A percentile compares a stretch with the other conserved stretches of the same genome.
phyloP scores from a whole-genome alignment of 2,113 vertebrate species.

The Podarcis muralis region DNA sequence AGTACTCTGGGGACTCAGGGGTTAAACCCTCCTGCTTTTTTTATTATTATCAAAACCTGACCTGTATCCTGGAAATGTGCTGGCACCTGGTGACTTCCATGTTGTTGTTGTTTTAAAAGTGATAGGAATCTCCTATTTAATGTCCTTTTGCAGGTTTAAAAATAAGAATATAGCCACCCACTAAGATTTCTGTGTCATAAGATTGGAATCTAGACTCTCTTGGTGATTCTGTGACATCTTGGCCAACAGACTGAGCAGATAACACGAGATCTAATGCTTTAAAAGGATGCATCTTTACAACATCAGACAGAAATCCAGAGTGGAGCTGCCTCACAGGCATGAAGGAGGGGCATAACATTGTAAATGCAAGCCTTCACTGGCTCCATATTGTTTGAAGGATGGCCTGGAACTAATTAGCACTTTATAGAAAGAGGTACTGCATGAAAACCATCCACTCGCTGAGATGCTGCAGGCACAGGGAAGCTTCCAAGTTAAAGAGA shows the following conservation, averaged over 20 bases:
- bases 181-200: background rate
- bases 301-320: background rate
- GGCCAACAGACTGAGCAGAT: background rate
- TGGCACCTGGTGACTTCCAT: background rate
- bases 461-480: background rate
- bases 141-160: conserved; percentile 7
- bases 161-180: conserved; percentile 22
- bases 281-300: conserved; percentile 8
- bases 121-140: conserved; percentile 11
- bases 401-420: conserved; percentile 17
- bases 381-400: background rate
- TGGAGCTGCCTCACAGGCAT: background rate
- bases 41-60: background rate
- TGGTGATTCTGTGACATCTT: background rate
- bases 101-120: background rate
- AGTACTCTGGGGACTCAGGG: background rate
- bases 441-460: background rate
- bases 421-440: background rate
- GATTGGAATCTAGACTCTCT: background rate
- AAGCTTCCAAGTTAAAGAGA: background rate
- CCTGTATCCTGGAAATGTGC: background rate
- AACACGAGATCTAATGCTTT: background rate
- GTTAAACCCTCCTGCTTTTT: background rate
- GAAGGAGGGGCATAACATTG: background rate
- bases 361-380: background rate